Conservation (phyloP, 2,888 invertebrate species). For the Rhingia rostrata region DNA sequence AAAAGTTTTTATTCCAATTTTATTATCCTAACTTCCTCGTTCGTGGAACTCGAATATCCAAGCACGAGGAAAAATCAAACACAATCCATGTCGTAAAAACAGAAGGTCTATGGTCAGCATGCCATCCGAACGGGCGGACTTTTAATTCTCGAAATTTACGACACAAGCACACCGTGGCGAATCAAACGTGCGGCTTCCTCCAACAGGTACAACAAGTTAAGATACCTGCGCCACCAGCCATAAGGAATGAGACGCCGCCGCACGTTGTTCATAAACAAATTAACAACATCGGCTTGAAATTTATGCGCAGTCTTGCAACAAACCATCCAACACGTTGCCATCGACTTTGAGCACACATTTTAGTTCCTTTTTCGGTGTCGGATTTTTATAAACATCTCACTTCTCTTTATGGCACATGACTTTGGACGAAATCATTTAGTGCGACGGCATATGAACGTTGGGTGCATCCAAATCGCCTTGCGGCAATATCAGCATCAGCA, state of each 20-base stretch:
- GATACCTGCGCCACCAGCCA: background rate
- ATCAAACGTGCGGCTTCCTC: constrained; percentile 29
- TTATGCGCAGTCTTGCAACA: constrained; percentile 42
- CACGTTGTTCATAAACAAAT: constrained; percentile 55
- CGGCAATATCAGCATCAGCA: constrained; percentile 41
- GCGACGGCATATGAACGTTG: constrained; percentile 24
- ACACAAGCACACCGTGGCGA: background rate
- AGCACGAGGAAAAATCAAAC: constrained; percentile 26
- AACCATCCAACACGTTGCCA: constrained; percentile 3
- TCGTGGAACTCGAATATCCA: background rate
- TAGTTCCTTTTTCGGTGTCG: constrained; percentile 5
- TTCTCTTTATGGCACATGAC: constrained; percentile 48
- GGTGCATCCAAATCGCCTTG: constrained; percentile 32
- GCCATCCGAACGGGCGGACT: constrained; percentile 39
- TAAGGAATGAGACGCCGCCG: background rate
- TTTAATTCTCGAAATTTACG: constrained; percentile 60
- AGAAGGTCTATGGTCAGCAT: constrained; percentile 40
- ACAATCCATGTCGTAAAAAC: constrained; percentile 36
- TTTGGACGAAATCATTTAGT: constrained; percentile 41
- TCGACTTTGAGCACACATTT: background rate
- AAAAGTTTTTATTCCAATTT: constrained; percentile 41
- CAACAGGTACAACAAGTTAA: constrained; percentile 41
- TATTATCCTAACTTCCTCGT: constrained; percentile 26
- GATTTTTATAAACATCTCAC: constrained; percentile 55
- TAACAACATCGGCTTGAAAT: constrained; percentile 52